A percentile compares a stretch with the other conserved stretches of the same genome.
phyloP scores from a whole-genome alignment of 1,140 invertebrate species.

The Pseudomyrmex dendroicus region DNA sequence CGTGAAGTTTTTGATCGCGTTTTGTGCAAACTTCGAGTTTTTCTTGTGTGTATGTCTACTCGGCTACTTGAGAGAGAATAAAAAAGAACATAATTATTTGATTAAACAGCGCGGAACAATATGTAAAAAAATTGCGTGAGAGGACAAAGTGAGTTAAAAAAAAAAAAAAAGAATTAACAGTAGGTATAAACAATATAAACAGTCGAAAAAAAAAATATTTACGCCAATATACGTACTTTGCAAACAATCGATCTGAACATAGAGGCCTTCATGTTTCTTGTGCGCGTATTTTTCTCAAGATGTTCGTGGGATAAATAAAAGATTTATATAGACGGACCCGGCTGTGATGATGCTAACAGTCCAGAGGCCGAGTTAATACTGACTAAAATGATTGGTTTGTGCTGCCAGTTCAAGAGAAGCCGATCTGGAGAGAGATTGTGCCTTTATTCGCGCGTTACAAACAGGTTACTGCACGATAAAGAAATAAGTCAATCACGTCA shows the following conservation, averaged over 20 bases:
- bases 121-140: too few relatives aligned
- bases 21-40: too few relatives aligned
- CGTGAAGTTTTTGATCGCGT: too few relatives aligned
- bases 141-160: neutral
- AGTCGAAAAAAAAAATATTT: neutral
- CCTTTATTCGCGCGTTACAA: too few relatives aligned
- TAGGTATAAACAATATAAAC: neutral
- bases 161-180: neutral
- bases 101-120: too few relatives aligned
- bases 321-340: too few relatives aligned
- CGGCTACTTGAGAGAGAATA: too few relatives aligned
- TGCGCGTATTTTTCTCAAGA: neutral
- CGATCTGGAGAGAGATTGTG: too few relatives aligned
- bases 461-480: too few relatives aligned
- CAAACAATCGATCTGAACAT: conserved; percentile 32
- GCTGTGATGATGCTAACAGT: neutral
- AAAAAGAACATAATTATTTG: too few relatives aligned
- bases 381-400: neutral
- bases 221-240: conserved; percentile 47
- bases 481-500: too few relatives aligned
- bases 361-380: conserved; percentile 34
- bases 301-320: neutral
- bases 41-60: too few relatives aligned
- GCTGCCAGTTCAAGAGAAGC: neutral
- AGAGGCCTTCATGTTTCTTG: conserved; percentile 29